These are phyloP conservation scores for Lutraria rhynchaena DNA, from an alignment of 1,140 invertebrate genomes.

Conservation along the genomic window DNA sequence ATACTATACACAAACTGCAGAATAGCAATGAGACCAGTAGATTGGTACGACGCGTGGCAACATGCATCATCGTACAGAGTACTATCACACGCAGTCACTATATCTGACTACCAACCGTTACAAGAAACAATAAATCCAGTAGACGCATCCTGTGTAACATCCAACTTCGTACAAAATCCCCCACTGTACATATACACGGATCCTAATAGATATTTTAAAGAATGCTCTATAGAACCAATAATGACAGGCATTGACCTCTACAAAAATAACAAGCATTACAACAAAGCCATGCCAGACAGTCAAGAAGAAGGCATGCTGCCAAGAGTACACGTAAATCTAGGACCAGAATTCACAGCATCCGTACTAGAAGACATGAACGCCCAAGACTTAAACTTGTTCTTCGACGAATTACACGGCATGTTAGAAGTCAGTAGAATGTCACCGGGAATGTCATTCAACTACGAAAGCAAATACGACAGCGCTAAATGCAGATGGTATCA, in stretches of 20 bases:
- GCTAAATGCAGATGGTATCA: too few relatives aligned
- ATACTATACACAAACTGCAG: too few relatives aligned
- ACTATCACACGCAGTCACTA: too few relatives aligned
- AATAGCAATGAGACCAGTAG: too few relatives aligned
- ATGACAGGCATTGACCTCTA: neutral
- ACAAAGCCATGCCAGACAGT: neutral
- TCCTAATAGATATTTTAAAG: neutral
- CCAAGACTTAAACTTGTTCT: neutral
- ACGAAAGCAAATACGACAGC: too few relatives aligned
- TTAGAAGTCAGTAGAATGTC: too few relatives aligned
- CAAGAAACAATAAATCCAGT: neutral
- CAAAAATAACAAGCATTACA: neutral
- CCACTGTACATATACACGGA: neutral
- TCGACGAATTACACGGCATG: neutral
- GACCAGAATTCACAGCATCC: neutral
- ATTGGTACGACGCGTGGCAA: too few relatives aligned
- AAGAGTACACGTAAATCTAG: too few relatives aligned
- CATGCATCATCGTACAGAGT: too few relatives aligned
- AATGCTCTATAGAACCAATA: neutral
- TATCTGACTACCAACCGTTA: neutral
- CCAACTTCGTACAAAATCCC: too few relatives aligned
- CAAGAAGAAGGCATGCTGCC: too few relatives aligned
- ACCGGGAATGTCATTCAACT: too few relatives aligned
- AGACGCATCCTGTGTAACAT: neutral
- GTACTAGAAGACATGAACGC: neutral